A percentile compares a stretch with the other conserved stretches of the same genome.
phyloP scores from a whole-genome alignment of 1,140 invertebrate species.

The Drosophila cardini region DNA sequence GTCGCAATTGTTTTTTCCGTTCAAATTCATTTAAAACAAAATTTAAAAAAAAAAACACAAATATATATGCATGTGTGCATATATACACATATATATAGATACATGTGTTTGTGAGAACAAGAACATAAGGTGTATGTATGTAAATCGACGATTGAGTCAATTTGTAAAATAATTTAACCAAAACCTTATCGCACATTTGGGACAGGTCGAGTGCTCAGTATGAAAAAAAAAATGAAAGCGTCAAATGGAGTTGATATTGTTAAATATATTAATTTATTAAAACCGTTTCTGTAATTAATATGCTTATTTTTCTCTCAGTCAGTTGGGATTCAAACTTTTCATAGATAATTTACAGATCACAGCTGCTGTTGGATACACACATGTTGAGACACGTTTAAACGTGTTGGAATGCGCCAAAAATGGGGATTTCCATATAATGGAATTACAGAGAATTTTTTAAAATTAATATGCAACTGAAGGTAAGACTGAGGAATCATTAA shows the following conservation, averaged over 20 bases:
- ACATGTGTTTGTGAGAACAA: constrained; percentile 32
- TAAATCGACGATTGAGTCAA: constrained; percentile 55
- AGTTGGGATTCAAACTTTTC: not conserved
- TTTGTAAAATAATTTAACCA: constrained; percentile 51
- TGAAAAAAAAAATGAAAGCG: constrained; percentile 46
- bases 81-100: constrained; percentile 16
- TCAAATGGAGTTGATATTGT: constrained; percentile 53
- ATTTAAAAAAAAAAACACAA: not conserved
- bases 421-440: no score
- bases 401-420: no score
- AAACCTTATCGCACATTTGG: constrained; percentile 53
- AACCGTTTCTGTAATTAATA: constrained; percentile 16
- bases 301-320: not conserved
- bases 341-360: no score
- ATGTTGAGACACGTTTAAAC: no score
- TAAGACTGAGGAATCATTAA: no score
- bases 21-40: not conserved
- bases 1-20: constrained; percentile 33
- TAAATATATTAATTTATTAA: constrained; percentile 47
- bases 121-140: constrained; percentile 52
- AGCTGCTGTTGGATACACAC: no score
- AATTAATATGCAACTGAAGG: no score
- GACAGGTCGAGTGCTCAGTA: constrained; percentile 55
- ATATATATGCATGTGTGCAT: constrained; percentile 2
- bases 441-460: no score